These are phyloP conservation scores for Acarapis woodi DNA, from an alignment of 1,140 invertebrate genomes.

Conservation along the genomic window DNA sequence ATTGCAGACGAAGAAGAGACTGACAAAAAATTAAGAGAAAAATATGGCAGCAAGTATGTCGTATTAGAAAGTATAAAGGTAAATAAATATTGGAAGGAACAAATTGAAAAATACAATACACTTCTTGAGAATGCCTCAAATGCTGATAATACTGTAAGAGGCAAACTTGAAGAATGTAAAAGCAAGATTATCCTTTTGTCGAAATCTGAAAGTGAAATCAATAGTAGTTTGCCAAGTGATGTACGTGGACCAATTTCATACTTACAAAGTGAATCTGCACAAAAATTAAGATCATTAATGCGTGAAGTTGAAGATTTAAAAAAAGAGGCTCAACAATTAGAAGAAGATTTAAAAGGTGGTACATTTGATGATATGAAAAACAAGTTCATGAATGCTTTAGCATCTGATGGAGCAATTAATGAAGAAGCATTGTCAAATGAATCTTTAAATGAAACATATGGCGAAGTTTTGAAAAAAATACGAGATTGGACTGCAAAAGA, in stretches of 20 bases:
- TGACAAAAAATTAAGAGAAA: conserved; percentile 51
- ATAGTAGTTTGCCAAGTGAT: conserved; percentile 9
- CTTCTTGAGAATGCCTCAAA: conserved; percentile 68
- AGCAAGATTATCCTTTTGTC: conserved; percentile 45
- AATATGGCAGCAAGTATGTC: conserved; percentile 67
- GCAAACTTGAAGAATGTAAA: conserved; percentile 51
- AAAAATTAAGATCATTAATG: conserved; percentile 46
- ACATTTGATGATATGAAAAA: conserved; percentile 48
- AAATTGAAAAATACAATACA: conserved; percentile 54
- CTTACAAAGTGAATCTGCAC: conserved; percentile 28
- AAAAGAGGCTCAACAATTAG: conserved; percentile 56
- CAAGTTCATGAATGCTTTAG: conserved; percentile 43
- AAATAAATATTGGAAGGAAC: conserved; percentile 55
- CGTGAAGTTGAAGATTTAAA: conserved; percentile 59
- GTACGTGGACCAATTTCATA: conserved; percentile 17
- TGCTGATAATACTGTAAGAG: conserved; percentile 42
- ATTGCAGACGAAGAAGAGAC: conserved; percentile 67
- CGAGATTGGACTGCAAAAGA: conserved; percentile 41
- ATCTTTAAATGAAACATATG: conserved; percentile 43
- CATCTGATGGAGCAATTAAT: conserved; percentile 53
- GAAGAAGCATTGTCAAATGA: conserved; percentile 47
- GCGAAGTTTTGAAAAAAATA: conserved; percentile 36
- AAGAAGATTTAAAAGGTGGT: conserved; percentile 51
- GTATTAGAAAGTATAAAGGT: conserved; percentile 58
- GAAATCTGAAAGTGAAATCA: conserved; percentile 1